Base-by-base conservation (phyloP, 2,888 invertebrate genomes). In the Gerosis bhagava region DNA sequence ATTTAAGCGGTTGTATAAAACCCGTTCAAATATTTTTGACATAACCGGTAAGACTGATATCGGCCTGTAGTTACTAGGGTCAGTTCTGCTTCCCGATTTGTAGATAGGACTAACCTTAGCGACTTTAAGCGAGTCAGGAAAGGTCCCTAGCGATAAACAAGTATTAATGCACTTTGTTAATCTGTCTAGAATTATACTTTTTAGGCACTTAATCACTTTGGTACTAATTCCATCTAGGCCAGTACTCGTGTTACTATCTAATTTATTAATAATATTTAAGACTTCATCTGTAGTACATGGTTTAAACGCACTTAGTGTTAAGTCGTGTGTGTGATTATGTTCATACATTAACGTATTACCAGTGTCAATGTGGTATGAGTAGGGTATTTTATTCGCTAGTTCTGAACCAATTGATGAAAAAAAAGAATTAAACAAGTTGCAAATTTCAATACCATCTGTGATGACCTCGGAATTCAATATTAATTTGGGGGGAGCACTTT, bases 121-220 rank as follows among this genome's bases (percentile, higher is more conserved):
- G 4, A 44, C n/a, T n/a, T n/a, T n/a, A n/a, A n/a, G n/a, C n/a
- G n/a, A n/a, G n/a, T n/a, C n/a, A n/a, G n/a, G n/a, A 21, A 50
- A 53, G 3, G 37, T 16, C 5, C 34, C 50, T n/a, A 28, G 2
- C 15, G 17, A 15, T n/a, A 54, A 12, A 41, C 44, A 50, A 34
- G 39, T 32, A 31, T 49, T 52, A 8, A 51, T 41, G 10, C 44
- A 41, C 0, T 29, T 36, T 2, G 44, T 35, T 6, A 51, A 17
- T 3, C 19, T 25, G 1, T 21, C 17, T 3, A 22, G 3, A 15
- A 51, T 51, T 2, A 45, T 7, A 25, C 16, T 15, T 21, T 51
- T 45, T 10, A 95, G 79, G 13, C 41, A 49, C 32, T 49, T 49
- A 6, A 51, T 26, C 1, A 22, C 26, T 37, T 49, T 52, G 7